Evolutionary conservation across 2,888 invertebrate species (phyloP).

Genomic region (Graphium colonna): DNA sequence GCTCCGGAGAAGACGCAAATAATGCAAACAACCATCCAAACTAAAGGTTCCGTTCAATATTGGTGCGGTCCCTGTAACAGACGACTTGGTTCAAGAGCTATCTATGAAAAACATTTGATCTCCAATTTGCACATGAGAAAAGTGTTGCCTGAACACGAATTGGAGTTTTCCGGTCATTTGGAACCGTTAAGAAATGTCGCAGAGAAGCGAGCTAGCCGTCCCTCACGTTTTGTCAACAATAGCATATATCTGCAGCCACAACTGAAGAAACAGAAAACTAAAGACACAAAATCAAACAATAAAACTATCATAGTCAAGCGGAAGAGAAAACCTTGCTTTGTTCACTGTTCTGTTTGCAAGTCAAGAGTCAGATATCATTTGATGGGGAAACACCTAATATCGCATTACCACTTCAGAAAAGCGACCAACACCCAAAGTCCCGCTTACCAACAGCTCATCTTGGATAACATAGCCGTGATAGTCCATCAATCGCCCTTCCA

Average conservation of each 20-base stretch:
- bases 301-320: slow-evolving; percentile 63
- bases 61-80: slow-evolving; percentile 92
- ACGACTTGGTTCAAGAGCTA: slow-evolving; percentile 84
- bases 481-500: slow-evolving; percentile 92
- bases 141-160: slow-evolving; percentile 83
- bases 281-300: slow-evolving; percentile 35
- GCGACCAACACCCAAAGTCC: slow-evolving; percentile 80
- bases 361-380: slow-evolving; percentile 83
- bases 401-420: slow-evolving; percentile 90
- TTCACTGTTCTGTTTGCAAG: slow-evolving; percentile 86
- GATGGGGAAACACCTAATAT: slow-evolving; percentile 92
- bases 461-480: slow-evolving; percentile 88
- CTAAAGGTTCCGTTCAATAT: slow-evolving; percentile 80
- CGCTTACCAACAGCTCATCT: slow-evolving; percentile 82
- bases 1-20: slow-evolving; percentile 75
- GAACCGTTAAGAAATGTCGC: slow-evolving; percentile 46
- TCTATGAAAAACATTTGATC: slow-evolving; percentile 88
- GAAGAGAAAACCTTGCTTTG: slow-evolving; percentile 78
- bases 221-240: slow-evolving; percentile 56
- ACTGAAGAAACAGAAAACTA: slow-evolving; percentile 39
- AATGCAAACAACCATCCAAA: slow-evolving; percentile 74
- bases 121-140: slow-evolving; percentile 86
- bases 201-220: slow-evolving; percentile 56
- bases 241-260: slow-evolving; percentile 47
- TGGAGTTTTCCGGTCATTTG: slow-evolving; percentile 81